Evolutionary conservation across 92 coral and sea anemone species (phyloP).

Genomic region (Anthopleura xanthogrammica): DNA sequence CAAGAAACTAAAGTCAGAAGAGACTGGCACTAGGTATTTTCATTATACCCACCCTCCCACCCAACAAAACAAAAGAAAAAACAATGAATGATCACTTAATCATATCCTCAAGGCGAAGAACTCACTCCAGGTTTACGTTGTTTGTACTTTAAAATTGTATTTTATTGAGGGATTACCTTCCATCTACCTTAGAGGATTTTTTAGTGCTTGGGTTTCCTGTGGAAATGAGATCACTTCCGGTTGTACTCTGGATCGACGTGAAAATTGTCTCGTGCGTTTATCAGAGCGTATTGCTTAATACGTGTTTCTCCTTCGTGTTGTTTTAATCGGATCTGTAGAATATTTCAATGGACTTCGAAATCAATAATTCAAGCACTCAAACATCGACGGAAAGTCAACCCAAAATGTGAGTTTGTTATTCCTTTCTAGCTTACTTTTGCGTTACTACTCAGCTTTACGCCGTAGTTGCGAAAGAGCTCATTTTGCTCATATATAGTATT

Average conservation of each 20-base stretch:
- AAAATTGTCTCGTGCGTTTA: neutral
- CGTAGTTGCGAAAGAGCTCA: neutral
- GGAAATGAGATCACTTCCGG: constrained; percentile 31
- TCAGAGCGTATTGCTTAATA: constrained; percentile 10
- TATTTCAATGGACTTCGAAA: constrained; percentile 8
- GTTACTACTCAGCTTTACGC: neutral
- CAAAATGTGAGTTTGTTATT: neutral
- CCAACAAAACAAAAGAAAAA: too few species aligned
- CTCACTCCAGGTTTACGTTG: neutral
- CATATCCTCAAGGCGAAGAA: too few species aligned
- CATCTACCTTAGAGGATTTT: too few species aligned
- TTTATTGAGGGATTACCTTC: neutral
- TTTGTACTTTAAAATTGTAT: neutral
- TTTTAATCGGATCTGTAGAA: neutral
- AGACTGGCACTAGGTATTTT: constrained; percentile 39
- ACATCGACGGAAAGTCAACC: constrained; percentile 7
- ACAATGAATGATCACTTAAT: too few species aligned
- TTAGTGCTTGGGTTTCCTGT: constrained; percentile 5
- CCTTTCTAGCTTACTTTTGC: neutral
- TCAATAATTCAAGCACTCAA: constrained; percentile 9
- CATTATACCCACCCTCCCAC: too few species aligned
- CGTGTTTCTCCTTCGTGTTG: neutral
- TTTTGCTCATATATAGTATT: too few species aligned
- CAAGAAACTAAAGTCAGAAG: neutral
- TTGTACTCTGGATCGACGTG: neutral